phyloP scores from a whole-genome alignment of 2,888 invertebrate species.

The Synanthedon tipuliformis region DNA sequence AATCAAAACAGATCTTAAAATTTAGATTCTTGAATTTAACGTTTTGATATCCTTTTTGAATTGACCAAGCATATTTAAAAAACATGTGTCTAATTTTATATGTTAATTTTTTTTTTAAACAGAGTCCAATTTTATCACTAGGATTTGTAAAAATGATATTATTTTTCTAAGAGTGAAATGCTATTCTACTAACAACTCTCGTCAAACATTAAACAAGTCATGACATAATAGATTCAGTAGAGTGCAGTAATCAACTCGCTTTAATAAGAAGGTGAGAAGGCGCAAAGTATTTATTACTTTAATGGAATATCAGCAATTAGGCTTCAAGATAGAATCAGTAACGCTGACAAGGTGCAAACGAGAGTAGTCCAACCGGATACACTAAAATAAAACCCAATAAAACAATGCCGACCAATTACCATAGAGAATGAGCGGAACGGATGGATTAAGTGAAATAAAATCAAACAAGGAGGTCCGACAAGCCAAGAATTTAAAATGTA shows the following conservation, averaged over 20 bases:
- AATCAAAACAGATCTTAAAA: too few species aligned
- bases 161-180: too few species aligned
- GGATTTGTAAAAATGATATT: too few species aligned
- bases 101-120: too few species aligned
- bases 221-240: slow-evolving; percentile 55
- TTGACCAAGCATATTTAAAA: too few species aligned
- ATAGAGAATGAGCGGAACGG: slow-evolving; percentile 63
- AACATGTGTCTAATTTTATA: too few species aligned
- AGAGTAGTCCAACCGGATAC: slow-evolving; percentile 59
- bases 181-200: slow-evolving; percentile 7
- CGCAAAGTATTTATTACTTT: slow-evolving; percentile 61
- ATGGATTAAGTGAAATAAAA: slow-evolving; percentile 63
- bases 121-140: too few species aligned
- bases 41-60: too few species aligned
- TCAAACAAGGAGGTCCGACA: slow-evolving; percentile 50
- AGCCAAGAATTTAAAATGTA: slow-evolving; percentile 36
- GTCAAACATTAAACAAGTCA: slow-evolving; percentile 51
- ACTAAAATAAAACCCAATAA: slow-evolving; percentile 37
- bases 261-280: slow-evolving; percentile 62
- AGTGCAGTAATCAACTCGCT: slow-evolving; percentile 53
- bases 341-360: slow-evolving; percentile 70
- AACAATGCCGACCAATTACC: slow-evolving; percentile 64
- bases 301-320: slow-evolving; percentile 69
- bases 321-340: slow-evolving; percentile 58
- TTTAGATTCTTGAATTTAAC: too few species aligned